phyloP scores from a whole-genome alignment of 2,797 vertebrate genomes.

The Hypotaenidia philippensis region DNA sequence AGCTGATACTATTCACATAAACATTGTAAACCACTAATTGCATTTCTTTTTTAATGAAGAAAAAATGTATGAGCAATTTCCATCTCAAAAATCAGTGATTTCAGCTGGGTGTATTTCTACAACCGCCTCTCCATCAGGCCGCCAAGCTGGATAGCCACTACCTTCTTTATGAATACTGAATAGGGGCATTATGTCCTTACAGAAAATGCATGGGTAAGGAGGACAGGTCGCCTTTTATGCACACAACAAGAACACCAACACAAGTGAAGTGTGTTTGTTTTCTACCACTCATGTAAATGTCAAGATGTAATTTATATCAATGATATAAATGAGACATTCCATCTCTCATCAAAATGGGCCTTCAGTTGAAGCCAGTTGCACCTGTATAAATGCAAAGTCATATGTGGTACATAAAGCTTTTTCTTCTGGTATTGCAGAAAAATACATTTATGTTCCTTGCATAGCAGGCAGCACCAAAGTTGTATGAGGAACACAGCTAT shows the following conservation, averaged over 20 bases:
- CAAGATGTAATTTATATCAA: slow-evolving; percentile 74
- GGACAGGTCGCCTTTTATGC: slow-evolving; percentile 61
- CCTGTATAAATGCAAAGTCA: slow-evolving; percentile 77
- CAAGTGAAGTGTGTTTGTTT: slow-evolving; percentile 74
- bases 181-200: slow-evolving; percentile 58
- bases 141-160: not conserved
- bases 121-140: slow-evolving; percentile 29
- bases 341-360: slow-evolving; percentile 64
- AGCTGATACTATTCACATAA: not conserved
- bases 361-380: slow-evolving; percentile 74
- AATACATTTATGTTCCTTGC: slow-evolving; percentile 30
- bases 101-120: slow-evolving; percentile 52
- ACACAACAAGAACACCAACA: slow-evolving; percentile 36
- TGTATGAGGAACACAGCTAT: not conserved
- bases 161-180: slow-evolving; percentile 67
- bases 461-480: slow-evolving; percentile 61
- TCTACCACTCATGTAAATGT: slow-evolving; percentile 64
- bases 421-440: slow-evolving; percentile 66
- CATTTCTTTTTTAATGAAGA: not conserved
- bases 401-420: slow-evolving; percentile 71
- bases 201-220: slow-evolving; percentile 27
- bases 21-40: slow-evolving; percentile 10
- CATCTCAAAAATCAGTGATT: slow-evolving; percentile 40
- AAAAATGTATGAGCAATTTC: slow-evolving; percentile 3
- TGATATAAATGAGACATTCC: slow-evolving; percentile 73